A percentile compares a stretch with the other conserved stretches of the same genome.
Evolutionary conservation across 2,113 vertebrate genomes (phyloP).

Genomic region (Piliocolobus tephrosceles): DNA sequence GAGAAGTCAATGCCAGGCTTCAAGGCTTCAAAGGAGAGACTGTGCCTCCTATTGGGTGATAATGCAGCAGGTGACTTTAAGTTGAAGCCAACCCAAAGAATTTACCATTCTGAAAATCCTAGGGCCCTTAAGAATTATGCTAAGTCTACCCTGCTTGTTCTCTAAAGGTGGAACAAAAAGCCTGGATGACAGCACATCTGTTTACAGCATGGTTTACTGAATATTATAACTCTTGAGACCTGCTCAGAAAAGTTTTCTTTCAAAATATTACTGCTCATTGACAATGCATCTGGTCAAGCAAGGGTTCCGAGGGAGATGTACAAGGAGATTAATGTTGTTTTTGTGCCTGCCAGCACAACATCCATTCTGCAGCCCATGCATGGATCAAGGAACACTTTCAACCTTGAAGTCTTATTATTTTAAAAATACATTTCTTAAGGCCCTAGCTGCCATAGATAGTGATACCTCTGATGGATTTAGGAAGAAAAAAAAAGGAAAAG

Average conservation of each 20-base stretch:
- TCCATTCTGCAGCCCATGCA: neutral
- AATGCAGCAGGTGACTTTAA: neutral
- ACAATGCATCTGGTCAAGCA: neutral
- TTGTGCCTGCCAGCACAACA: neutral
- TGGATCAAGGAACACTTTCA: neutral
- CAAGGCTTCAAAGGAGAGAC: neutral
- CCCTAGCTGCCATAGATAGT: neutral
- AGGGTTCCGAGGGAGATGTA: neutral
- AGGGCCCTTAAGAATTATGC: neutral
- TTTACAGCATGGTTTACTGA: neutral
- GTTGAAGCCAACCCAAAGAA: neutral
- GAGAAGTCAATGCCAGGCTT: neutral
- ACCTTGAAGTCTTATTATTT: neutral
- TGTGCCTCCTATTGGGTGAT: neutral
- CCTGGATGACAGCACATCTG: neutral
- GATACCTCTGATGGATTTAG: neutral
- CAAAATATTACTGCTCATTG: neutral
- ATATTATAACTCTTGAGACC: neutral
- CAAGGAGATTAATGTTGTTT: neutral
- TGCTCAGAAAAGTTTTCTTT: neutral
- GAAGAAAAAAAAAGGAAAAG: neutral
- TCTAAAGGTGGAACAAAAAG: neutral
- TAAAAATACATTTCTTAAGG: neutral
- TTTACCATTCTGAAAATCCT: neutral
- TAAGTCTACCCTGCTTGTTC: neutral